Base-by-base conservation (phyloP, 2,888 invertebrate species). In the Chymomyza procnemis region DNA sequence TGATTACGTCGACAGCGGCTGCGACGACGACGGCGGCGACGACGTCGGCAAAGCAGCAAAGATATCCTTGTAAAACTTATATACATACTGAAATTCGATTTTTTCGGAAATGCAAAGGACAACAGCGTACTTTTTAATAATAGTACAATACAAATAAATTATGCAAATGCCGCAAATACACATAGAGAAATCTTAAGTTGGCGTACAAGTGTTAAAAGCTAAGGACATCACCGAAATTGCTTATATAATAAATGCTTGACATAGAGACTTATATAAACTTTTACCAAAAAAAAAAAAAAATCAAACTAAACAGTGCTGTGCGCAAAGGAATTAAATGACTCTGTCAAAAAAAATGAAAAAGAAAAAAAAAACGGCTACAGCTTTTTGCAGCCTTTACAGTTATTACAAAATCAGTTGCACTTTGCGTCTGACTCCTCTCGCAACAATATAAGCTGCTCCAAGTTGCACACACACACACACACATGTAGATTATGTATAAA, bases 1-100 rank as follows among this genome's bases (percentile, higher is more conserved):
- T 76, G 72, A 74, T 68, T 73, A 68, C 60, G 71, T 64, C 58
- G 61, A 64, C 63, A 62, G 68, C 66, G 68, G 61, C 64, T 55
- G 41, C 18, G 18, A 19, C n/a, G 48, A n/a, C 22, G 48, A 59
- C 59, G 34, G 14, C 59, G 9, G 4, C 59, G 65, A 76, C 68
- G 67, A 76, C 70, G 63, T 21, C 66, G 73, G 77, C 78, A 71
- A 68, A 80, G 70, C 57, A 80, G 72, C 67, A 60, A 69, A 61
- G 6, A 78, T 75, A 88, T 88, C 82, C 81, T 81, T 82, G 81
- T 74, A 79, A 83, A 78, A 80, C 74, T 71, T 86, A 84, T 81
- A 84, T 85, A 89, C 85, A 89, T 81, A 88, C 82, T 73, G 70
- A 80, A 81, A 74, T 77, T 79, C 75, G 78, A 82, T 85, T 82